A percentile compares a stretch with the other conserved stretches of the same genome.
phyloP scores from a whole-genome alignment of 2,113 vertebrate genomes.

The Morone saxatilis region DNA sequence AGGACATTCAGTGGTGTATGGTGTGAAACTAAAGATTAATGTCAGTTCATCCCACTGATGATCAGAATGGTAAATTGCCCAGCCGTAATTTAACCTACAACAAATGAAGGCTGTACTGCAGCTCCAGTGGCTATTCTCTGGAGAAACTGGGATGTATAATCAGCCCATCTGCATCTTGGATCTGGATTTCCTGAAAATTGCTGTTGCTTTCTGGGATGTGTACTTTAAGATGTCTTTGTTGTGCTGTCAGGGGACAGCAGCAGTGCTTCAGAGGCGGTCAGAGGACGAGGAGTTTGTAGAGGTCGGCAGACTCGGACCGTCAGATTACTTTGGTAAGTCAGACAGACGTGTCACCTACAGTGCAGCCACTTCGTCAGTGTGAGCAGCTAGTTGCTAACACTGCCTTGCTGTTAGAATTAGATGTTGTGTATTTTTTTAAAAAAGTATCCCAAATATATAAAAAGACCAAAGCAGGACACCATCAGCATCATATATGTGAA shows the following conservation, averaged over 20 bases:
- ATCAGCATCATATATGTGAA: background rate
- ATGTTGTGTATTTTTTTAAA: background rate
- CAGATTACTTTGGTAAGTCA: constrained; percentile 93
- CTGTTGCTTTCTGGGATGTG: background rate
- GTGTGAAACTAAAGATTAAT: background rate
- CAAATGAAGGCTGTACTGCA: background rate
- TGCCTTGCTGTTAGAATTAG: background rate
- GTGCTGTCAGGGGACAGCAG: constrained; percentile 87
- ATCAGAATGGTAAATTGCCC: no score
- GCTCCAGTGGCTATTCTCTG: background rate
- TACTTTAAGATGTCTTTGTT: background rate
- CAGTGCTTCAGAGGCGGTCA: constrained; percentile 92
- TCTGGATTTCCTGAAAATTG: background rate
- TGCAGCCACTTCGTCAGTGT: background rate
- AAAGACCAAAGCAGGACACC: background rate
- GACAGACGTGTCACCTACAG: background rate
- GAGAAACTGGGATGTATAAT: background rate
- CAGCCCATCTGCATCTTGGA: background rate
- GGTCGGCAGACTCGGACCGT: constrained; percentile 92
- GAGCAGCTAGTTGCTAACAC: background rate
- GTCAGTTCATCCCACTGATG: background rate
- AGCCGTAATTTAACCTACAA: no score
- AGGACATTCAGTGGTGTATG: background rate
- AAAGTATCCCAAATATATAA: background rate
- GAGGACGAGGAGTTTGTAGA: constrained; percentile 95